These are phyloP conservation scores for Mormyrops boulengeri DNA, from an alignment of 2,797 vertebrate species.

Conservation along the genomic window DNA sequence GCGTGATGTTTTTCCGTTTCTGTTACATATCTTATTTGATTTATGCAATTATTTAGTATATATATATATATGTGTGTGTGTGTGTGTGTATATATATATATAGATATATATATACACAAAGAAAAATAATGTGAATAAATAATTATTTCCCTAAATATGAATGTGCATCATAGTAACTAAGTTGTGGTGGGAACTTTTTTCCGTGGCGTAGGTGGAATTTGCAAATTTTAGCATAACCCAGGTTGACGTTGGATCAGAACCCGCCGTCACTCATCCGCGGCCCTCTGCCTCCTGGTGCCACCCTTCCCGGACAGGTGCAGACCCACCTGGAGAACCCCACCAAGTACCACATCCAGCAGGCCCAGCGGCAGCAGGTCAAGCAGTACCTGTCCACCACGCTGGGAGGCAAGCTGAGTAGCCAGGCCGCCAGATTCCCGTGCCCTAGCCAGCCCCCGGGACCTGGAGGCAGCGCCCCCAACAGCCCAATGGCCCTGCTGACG, in stretches of 20 bases:
- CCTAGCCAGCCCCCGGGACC: conserved; percentile 87
- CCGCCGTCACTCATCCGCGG: not conserved
- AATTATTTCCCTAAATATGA: not conserved
- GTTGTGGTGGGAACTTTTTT: not conserved
- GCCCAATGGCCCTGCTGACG: conserved; percentile 95
- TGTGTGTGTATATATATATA: not conserved
- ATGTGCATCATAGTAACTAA: not conserved
- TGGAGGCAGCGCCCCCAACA: conserved; percentile 90
- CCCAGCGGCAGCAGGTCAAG: conserved; percentile 93
- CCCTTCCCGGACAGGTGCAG: conserved; percentile 68
- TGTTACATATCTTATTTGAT: not conserved
- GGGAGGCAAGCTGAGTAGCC: conserved; percentile 80
- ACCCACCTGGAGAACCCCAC: conserved; percentile 89
- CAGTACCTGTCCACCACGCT: conserved; percentile 91
- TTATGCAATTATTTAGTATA: not conserved
- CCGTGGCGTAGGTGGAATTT: not conserved
- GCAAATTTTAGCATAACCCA: not conserved
- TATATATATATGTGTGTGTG: not conserved
- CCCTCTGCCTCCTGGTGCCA: not conserved
- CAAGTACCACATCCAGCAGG: conserved; percentile 94
- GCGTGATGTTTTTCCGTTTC: not conserved
- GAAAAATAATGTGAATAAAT: not conserved
- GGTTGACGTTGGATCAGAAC: not conserved
- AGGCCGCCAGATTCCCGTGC: conserved; percentile 89
- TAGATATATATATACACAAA: not conserved